Conservation (phyloP, 2,888 invertebrate genomes). For the Lampropteryx suffumata region DNA sequence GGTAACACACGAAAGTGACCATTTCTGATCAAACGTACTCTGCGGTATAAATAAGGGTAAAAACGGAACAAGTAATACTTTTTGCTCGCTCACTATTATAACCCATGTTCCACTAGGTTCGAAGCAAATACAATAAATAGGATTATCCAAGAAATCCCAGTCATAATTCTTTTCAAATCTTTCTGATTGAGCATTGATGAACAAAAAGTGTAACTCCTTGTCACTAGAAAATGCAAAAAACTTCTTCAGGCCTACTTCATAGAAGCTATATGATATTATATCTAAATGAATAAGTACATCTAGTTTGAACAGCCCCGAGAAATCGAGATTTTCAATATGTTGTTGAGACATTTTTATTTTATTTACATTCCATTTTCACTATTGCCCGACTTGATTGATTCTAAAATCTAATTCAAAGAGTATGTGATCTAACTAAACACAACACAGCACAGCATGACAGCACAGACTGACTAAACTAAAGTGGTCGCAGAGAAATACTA, state of each 20-base stretch:
- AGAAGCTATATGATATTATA: conserved; percentile 66
- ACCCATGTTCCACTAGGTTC: conserved; percentile 92
- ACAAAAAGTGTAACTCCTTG: conserved; percentile 68
- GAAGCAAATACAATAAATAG: conserved; percentile 89
- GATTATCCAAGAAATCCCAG: conserved; percentile 77
- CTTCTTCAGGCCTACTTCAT: conserved; percentile 75
- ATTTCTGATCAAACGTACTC: conserved; percentile 71
- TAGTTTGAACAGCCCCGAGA: conserved; percentile 75
- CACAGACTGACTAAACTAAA: no score
- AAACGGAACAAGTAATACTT: conserved; percentile 75
- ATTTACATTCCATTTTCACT: no score
- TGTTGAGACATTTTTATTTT: conserved; percentile 61
- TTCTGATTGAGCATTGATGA: conserved; percentile 64
- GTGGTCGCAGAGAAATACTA: no score
- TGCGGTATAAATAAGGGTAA: conserved; percentile 72
- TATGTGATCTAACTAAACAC: no score
- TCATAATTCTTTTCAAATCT: conserved; percentile 67
- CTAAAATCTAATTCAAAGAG: no score
- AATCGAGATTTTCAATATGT: conserved; percentile 65
- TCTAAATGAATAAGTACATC: conserved; percentile 72
- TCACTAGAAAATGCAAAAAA: conserved; percentile 72
- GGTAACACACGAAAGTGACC: conserved; percentile 76
- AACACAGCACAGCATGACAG: no score
- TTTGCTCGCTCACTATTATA: conserved; percentile 83
- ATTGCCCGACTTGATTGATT: no score